These are phyloP conservation scores for Trissolcus brochymenae DNA, from an alignment of 2,888 invertebrate species.

Conservation along the genomic window DNA sequence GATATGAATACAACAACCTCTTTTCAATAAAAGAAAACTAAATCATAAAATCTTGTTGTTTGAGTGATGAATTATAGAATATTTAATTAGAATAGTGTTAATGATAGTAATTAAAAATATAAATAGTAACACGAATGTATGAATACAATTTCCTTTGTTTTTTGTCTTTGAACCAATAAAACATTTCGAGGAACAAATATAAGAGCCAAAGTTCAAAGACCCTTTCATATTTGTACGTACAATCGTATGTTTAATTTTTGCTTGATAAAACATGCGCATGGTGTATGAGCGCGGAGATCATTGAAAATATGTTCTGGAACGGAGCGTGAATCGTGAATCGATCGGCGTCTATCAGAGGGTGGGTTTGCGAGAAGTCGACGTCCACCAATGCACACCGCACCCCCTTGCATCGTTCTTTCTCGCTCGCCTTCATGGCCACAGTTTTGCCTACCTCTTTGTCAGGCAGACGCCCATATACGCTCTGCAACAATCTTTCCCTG, in stretches of 20 bases:
- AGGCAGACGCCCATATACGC: slow-evolving; percentile 32
- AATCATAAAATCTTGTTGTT: too few relatives aligned
- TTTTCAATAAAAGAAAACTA: too few relatives aligned
- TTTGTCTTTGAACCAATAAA: too few relatives aligned
- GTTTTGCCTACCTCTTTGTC: slow-evolving; percentile 55
- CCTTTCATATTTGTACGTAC: too few relatives aligned
- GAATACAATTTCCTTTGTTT: too few relatives aligned
- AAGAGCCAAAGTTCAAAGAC: too few relatives aligned
- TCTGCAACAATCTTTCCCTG: slow-evolving; percentile 33
- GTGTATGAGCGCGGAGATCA: slow-evolving; percentile 24
- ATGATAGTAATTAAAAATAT: too few relatives aligned
- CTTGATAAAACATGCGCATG: neutral
- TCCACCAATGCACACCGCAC: slow-evolving; percentile 31
- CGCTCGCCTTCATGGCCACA: slow-evolving; percentile 59
- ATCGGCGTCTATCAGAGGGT: slow-evolving; percentile 64
- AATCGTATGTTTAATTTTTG: slow-evolving; percentile 2
- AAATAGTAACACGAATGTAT: too few relatives aligned
- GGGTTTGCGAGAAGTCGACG: slow-evolving; percentile 28
- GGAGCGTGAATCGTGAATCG: slow-evolving; percentile 66
- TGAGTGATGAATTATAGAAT: too few relatives aligned
- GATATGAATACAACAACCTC: neutral
- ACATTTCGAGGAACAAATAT: too few relatives aligned
- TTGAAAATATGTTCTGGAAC: slow-evolving; percentile 44
- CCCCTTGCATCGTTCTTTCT: slow-evolving; percentile 41
- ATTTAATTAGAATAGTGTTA: too few relatives aligned